Base-by-base conservation (phyloP, 1,140 invertebrate species). In the Neodiprion fabricii region DNA sequence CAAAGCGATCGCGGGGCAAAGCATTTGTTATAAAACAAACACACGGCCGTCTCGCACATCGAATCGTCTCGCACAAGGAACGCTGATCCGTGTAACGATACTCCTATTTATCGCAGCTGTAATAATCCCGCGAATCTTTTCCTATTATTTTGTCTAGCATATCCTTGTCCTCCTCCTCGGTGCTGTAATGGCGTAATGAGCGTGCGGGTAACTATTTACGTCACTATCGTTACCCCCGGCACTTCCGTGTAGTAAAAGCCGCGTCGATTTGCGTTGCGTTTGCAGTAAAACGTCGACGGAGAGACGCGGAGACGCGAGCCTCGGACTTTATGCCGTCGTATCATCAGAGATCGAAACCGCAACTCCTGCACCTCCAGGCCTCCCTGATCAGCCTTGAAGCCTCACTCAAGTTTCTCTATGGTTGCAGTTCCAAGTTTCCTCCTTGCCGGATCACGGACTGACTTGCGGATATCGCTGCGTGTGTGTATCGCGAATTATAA, bases 311-410 rank as follows among this genome's bases (percentile, higher is more conserved):
- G 61, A 21, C 61, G 21, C 48, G 71, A 23, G 14, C 28, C 65
- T 48, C 50, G 74, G 2, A 14, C 75, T 76, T 73, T 79, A 80
- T 80, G 75, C 49, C 68, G 76, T 74, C 80, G 82, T 82, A 85
- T 84, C 75, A 74, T 77, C 66, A 70, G 68, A 65, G 70, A 73
- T 77, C 77, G 74, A 83, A 83, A 82, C 81, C 79, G 67, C 83
- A 76, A 9, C 66, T 28, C 9, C 77, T 75, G 65, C 53, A 61
- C 28, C 28, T 40, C 28, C 28, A 40, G 28, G 53, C 5, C 11
- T 61, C 11, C 53, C 8, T 61, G 28, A 61, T 17, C 53, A 61
- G 53, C 53, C 53, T 61, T 61, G 53, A 61, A 61, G 53, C 11
- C n/a, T 61, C n/a, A 9, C 53, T 61, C 53, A 61, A 4, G 53